Conservation (phyloP, 2,113 vertebrate genomes). For the Psettodes erumei region DNA sequence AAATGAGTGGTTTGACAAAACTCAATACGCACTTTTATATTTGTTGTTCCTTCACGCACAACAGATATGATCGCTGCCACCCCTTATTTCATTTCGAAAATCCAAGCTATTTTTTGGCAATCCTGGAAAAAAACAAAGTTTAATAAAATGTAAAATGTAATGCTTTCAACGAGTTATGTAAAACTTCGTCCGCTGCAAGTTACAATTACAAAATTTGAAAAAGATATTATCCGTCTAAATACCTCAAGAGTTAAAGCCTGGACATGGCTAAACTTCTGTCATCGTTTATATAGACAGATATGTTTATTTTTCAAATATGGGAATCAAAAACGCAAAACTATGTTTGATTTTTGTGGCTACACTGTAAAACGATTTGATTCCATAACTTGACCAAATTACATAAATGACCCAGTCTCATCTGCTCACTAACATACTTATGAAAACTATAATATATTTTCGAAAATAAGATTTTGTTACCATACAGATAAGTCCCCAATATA, state of each 20-base stretch:
- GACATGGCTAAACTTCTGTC: not conserved
- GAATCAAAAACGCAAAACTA: not conserved
- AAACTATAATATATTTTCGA: not conserved
- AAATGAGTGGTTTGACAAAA: not conserved
- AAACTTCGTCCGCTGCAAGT: not conserved
- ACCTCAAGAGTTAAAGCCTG: not conserved
- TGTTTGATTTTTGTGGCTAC: not conserved
- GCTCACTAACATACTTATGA: not conserved
- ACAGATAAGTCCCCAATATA: not conserved
- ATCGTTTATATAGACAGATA: not conserved
- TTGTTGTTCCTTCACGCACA: not conserved
- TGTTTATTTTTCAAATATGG: not conserved
- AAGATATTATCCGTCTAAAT: not conserved
- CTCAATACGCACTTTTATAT: not conserved
- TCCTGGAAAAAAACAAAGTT: not conserved
- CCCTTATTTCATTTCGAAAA: conserved; percentile 5
- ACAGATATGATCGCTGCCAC: not conserved
- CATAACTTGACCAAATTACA: not conserved
- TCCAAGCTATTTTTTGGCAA: not conserved
- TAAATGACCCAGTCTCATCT: not conserved
- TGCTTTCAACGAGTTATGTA: not conserved
- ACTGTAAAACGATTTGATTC: not conserved
- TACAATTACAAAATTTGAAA: not conserved
- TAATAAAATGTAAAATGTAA: not conserved
- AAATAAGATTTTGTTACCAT: not conserved